Evolutionary conservation across 2,888 invertebrate species (phyloP), one percentile per base, ranked within the genome.

Genomic region (Blastobasis adustella): DNA sequence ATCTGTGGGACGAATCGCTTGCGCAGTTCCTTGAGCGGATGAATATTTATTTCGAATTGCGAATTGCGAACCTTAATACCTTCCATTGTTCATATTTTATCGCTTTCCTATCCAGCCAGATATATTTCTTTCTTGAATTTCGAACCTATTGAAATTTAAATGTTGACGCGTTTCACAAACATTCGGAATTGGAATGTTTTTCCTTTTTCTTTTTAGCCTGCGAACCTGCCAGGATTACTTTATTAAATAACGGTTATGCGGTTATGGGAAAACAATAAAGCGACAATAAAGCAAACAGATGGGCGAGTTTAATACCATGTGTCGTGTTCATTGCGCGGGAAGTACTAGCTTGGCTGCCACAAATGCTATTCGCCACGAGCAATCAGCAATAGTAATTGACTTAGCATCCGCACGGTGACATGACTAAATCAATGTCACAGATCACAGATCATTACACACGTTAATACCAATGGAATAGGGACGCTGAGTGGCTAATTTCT

Each of bases 1-100:
- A 85, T 85, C 85, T 67, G 63, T 57, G 58, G 66, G 67, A 72
- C 71, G 71, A 71, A 85, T 86, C 85, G 65, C 60, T 62, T 54
- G 55, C n/a, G n/a, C 56, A 58, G 65, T 71, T 74, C 76, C 67
- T 65, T 68, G 79, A 73, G 65, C 58, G 73, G 71, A 85, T 86
- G 84, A 85, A 86, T 86, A 85, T 86, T 83, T 84, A 86, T 85
- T 79, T 77, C 58, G 69, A 71, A 42, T n/a, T 5, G 42, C 42
- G 10, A 45, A 37, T 54, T 50, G 55, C 51, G 49, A 49, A 51
- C 62, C 69, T 74, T 73, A 71, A 67, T 73, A 66, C 63, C 58
- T 60, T 58, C 71, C 72, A 81, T 82, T 82, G 82, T 82, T 82
- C 65, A 70, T 76, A 76, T 73, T 79, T 79, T 76, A 76, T 79